phyloP scores from a whole-genome alignment of 2,888 invertebrate genomes.

The Limenitis camilla region DNA sequence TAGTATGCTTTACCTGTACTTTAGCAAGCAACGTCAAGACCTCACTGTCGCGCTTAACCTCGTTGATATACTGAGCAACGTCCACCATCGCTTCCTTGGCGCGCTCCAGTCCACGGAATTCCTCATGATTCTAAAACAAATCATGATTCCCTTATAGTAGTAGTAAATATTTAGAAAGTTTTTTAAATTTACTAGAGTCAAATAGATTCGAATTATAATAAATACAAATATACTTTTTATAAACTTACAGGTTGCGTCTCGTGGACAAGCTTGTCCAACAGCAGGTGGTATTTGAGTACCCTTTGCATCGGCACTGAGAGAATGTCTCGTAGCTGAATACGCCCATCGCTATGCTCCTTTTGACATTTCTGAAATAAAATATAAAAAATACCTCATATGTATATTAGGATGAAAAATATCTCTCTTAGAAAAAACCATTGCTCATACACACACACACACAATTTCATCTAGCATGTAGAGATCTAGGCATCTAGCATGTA shows the following conservation, averaged over 20 bases:
- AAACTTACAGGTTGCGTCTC: slow-evolving; percentile 84
- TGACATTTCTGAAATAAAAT: slow-evolving; percentile 88
- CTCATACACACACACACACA: too few species aligned
- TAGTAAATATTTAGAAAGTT: too few species aligned
- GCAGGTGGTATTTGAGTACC: slow-evolving; percentile 96
- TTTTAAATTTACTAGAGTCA: too few species aligned
- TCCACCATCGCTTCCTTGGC: slow-evolving; percentile 98
- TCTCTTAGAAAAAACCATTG: too few species aligned
- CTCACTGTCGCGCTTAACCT: slow-evolving; percentile 97
- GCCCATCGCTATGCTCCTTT: slow-evolving; percentile 93
- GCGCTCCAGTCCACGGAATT: slow-evolving; percentile 85
- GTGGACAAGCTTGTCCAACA: slow-evolving; percentile 91
- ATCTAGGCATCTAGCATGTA: too few species aligned
- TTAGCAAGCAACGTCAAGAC: slow-evolving; percentile 91
- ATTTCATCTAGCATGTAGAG: too few species aligned
- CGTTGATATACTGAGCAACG: slow-evolving; percentile 97
- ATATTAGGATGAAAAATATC: too few species aligned
- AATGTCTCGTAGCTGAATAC: slow-evolving; percentile 95
- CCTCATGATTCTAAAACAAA: slow-evolving; percentile 80
- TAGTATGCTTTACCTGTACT: slow-evolving; percentile 78
- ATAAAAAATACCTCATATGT: too few species aligned
- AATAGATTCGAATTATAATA: too few species aligned
- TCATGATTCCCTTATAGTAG: too few species aligned
- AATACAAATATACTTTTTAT: too few species aligned
- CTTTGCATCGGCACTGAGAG: slow-evolving; percentile 99